Base-by-base conservation (phyloP, 2,888 invertebrate genomes). In the Aspidapion aeneum region DNA sequence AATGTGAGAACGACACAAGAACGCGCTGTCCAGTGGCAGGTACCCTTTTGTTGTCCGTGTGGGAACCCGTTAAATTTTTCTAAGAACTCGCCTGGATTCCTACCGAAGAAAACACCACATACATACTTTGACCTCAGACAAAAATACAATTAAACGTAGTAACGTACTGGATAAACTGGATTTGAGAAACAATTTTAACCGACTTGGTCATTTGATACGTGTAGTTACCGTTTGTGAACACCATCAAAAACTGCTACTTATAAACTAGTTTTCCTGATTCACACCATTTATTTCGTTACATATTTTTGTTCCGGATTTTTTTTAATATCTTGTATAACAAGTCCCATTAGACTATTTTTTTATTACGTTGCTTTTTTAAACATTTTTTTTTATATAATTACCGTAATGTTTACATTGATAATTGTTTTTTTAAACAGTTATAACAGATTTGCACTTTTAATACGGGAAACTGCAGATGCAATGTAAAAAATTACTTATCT, bases 151-250 rank as follows among this genome's bases (percentile, higher is more conserved):
- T 52, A 52, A 9, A 52, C 49, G 71, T 66, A 68, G 68, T 64
- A 70, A 65, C 71, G 70, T 74, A 76, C 74, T 69, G 75, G 75
- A 74, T 72, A 75, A 77, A 77, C 77, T 70, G 70, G 76, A 75
- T 74, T 71, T 66, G 69, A n/a, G n/a, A n/a, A 67, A 67, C 68
- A 70, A 71, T 74, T 72, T 72, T 72, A 48, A 74, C 69, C 71
- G 71, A 69, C 72, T 70, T 72, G 71, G 72, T 74, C 70, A 72
- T 70, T 69, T 69, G 64, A 62, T 63, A 65, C 66, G 63, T 64
- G 64, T 69, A 73, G 72, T n/a, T n/a, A n/a, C n/a, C 70, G 68
- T 68, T 72, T 71, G 71, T 72, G n/a, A 67, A 63, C 68, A 68
- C 67, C 68, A 70, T 68, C 68, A 68, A 64, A 71, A 70, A 66